Evolutionary conservation across 2,888 invertebrate species (phyloP), one percentile per base, ranked within the genome.

Genomic region (Sphaerophoria rueppellii): DNA sequence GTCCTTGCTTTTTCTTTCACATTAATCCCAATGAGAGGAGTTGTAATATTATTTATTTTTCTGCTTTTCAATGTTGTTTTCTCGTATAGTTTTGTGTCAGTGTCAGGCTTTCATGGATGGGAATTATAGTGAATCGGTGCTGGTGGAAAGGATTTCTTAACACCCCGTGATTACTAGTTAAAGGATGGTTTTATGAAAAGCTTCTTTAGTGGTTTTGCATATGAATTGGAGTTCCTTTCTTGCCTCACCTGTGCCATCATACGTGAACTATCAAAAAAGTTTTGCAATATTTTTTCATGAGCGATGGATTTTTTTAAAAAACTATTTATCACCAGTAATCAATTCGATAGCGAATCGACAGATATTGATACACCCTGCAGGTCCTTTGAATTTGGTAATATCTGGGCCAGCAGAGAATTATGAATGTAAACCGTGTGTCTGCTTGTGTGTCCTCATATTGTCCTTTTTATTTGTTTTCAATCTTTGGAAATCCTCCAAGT

Each of bases 381-480:
- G 32, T 65, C 43, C 6, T 37, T 46, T 24, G 14, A 48, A 32
- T 54, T 54, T 37, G 16, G 11, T 40, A 67, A 54, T 67, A 54
- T 40, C 40, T 65, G 54, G 11, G 9, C 34, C 11, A 14, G 63
- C 48, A 65, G 46, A 12, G 71, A 46, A 58, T 40, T 34, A 16
- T 69, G 48, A 57, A 74, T 58, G 14, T 37, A 35, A 63, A 69
- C 9, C 12, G 12, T 43, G 43, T 43, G 43, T 43, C 9, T 40
- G 43, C 12, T 9, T 76, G 75, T 79, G 50, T 72, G 35, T 40
- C 11, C 12, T 43, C 12, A 11, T 9, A 11, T 43, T 43, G 4
- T 9, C 12, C 55, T 73, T 73, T 79, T 76, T 85, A 85, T 85
- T 85, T 85, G 76, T 85, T 85, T 85, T 85, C 85, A 77, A 81